Base-by-base conservation (phyloP, 2,888 invertebrate species). In the Mimumesa dahlbomi region DNA sequence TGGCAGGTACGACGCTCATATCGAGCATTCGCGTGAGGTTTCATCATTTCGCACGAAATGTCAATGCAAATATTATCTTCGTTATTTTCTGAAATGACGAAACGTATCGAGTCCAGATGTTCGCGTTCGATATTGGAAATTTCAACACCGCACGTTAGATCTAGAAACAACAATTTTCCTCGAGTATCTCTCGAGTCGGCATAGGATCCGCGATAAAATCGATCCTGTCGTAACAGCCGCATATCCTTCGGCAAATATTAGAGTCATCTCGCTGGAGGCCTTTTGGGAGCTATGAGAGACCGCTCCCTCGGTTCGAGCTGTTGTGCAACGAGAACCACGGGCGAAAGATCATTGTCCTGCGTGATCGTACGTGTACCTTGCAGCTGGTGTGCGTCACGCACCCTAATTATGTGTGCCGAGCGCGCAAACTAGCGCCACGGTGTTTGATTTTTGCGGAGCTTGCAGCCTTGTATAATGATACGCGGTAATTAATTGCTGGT, bases 331-430 rank as follows among this genome's bases (percentile, higher is more conserved):
- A 66, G 71, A 75, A 67, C 72, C 73, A 71, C 56, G 61, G 63
- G 73, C 65, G 70, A 78, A 75, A 80, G 79, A 82, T 82, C 82
- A 83, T 82, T 82, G 83, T 77, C 82, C 82, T 78, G 73, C 57
- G 21, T 40, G 57, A 38, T 65, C 69, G 53, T 63, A 42, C 62
- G 46, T 22, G 54, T 73, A 49, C 46, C 57, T 56, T 63, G 58
- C 65, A 73, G 53, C 59, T 48, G 54, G 58, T 66, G 63, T 70
- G 70, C 63, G 52, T 46, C 63, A 56, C 62, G 63, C 77, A 73
- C 74, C 65, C 74, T 70, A 77, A 76, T 76, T 76, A 76, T 54
- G 73, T 58, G 56, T 21, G 38, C 43, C n/a, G n/a, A n/a, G n/a
- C n/a, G n/a, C n/a, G n/a, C n/a, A n/a, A n/a, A n/a, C n/a, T n/a